Evolutionary conservation across 2,797 vertebrate species (phyloP).

Genomic region (Dicrostonyx torquatus): DNA sequence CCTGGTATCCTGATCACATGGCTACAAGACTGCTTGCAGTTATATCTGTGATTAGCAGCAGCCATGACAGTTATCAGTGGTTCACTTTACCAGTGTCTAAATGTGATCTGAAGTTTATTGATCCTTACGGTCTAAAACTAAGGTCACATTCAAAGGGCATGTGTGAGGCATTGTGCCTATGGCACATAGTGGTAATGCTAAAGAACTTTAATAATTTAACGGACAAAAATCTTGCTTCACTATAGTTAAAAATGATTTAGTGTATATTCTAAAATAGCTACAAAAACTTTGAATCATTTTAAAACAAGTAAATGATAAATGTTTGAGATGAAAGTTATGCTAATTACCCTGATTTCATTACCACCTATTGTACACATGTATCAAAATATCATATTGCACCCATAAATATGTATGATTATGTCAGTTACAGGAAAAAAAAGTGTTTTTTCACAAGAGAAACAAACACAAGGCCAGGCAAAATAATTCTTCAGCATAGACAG

Average conservation of each 20-base stretch:
- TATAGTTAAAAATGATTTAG: background rate
- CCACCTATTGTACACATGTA: background rate
- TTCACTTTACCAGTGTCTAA: background rate
- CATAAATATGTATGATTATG: background rate
- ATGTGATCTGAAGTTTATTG: background rate
- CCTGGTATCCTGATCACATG: background rate
- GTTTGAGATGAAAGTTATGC: background rate
- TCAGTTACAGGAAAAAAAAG: background rate
- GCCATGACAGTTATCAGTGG: background rate
- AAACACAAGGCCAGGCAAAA: background rate
- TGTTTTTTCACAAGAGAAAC: background rate
- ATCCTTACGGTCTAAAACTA: background rate
- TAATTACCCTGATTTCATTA: background rate
- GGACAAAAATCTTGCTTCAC: background rate
- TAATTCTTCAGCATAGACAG: background rate
- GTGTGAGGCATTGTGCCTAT: background rate
- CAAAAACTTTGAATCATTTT: background rate
- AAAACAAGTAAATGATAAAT: background rate
- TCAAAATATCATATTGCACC: background rate
- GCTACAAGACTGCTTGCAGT: background rate
- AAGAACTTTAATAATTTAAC: conserved; percentile 40
- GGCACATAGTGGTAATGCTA: background rate
- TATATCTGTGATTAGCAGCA: background rate
- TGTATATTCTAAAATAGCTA: background rate
- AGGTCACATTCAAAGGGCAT: conserved; percentile 9